Evolutionary conservation across 2,888 invertebrate genomes (phyloP), one percentile per base, ranked within the genome.

Genomic region (Callyntrura guangdongensis): DNA sequence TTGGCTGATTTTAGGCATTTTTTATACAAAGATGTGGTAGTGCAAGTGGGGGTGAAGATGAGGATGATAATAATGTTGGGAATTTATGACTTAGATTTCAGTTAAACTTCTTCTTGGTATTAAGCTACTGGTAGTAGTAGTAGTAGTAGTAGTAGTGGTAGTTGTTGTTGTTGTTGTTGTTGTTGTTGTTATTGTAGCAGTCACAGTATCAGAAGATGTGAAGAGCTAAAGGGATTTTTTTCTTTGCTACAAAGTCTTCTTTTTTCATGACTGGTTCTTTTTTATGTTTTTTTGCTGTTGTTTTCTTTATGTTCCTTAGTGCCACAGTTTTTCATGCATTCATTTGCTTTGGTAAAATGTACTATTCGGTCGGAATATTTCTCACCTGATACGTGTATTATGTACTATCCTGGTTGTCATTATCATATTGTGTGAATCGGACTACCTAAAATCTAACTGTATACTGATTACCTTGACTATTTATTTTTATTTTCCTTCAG

Each of bases 311-410:
- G 47, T 61, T 82, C n/a, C 82, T 64, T 82, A 82, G 82, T 82
- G 82, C 82, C 82, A 82, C 82, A 82, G 82, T 82, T 82, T 82
- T 20, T 69, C 84, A 69, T 84, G 36, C 47, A 49, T 69, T 47
- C 11, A 47, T 20, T 8, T 14, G 45, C 17, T 17, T 59, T 61
- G 4, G 22, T 61, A 22, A 61, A 27, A 27, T 64, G 27, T 22
- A 27, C 27, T 64, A 14, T 45, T 74, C 72, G 49, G 47, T 74
- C 25, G 20, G 72, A 74, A 74, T 74, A 74, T 74, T 74, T 74
- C 72, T 74, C 72, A 74, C 45, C 72, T 74, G 72, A 64, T 64
- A 14, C 4, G 12, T 59, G 56, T n/a, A 56, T 56, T 20, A 22
- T 22, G 36, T 20, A 61, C 20, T 36, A 2, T 14, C 27, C 25